Base-by-base conservation (phyloP, 2,113 vertebrate genomes). In the Jacana jacana region DNA sequence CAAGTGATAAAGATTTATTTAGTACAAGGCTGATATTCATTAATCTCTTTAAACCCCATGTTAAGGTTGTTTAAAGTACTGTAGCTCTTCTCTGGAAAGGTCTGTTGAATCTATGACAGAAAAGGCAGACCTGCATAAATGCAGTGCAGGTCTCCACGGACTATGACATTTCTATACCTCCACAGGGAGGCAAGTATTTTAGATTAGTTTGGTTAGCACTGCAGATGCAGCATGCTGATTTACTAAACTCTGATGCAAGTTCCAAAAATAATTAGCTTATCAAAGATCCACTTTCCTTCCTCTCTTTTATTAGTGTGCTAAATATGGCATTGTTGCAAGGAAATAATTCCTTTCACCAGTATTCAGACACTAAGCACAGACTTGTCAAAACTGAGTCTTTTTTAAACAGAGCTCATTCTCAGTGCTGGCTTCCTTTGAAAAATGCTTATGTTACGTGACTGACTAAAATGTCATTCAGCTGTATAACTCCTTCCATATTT, bases 171-270 rank as follows among this genome's bases (percentile, higher is more conserved):
- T 97, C 97, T 96, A 92, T 92, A 85, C 87, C 97, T 97, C 97
- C 96, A 77, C 93, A 96, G 97, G 97, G 97, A 97, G 78, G 94
- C 96, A 83, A 95, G 96, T 94, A 91, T 97, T 97, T 98, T 94
- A 98, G 96, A 98, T 98, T 97, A 97, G 97, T 97, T 98, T 98
- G 95, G 97, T 98, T 97, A 97, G 95, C 95, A 96, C 95, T 97
- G 97, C 96, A 97, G 97, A 97, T 97, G 95, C 93, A 93, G 94
- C 97, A 93, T 96, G 97, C 97, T 97, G 97, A 96, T 96, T 97
- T 96, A 97, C 97, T 96, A 96, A 97, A 97, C 91, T 95, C 89
- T 92, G 95, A 95, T 97, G 95, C 92, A 94, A 96, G 96, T 97
- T 96, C 95, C 91, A 96, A 96, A 97, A 97, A 97, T 97, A 97